These are phyloP conservation scores for Ophiodon elongatus DNA, from an alignment of 2,113 vertebrate genomes.

Conservation along the genomic window DNA sequence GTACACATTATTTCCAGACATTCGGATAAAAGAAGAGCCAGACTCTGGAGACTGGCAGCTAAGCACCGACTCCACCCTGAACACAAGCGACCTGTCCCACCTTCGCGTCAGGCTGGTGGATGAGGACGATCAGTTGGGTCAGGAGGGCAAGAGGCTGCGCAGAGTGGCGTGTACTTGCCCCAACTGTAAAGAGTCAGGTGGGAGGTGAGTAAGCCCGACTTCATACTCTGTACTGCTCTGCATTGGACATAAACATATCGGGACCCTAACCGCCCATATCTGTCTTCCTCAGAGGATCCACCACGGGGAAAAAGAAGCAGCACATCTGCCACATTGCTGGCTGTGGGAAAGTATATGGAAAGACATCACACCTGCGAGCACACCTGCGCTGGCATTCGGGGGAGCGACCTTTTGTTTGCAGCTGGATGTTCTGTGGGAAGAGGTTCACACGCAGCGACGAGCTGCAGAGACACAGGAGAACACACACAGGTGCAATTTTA, in stretches of 20 bases:
- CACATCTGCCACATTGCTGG: conserved; percentile 98
- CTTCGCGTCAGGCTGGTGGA: conserved; percentile 94
- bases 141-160: conserved; percentile 96
- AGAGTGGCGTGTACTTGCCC: conserved; percentile 98
- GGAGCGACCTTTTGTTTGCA: conserved; percentile 98
- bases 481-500: conserved; percentile 92
- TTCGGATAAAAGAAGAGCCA: conserved; percentile 98
- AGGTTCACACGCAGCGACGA: conserved; percentile 99
- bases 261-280: background rate
- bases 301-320: conserved; percentile 97
- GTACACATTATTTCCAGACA: conserved; percentile 83
- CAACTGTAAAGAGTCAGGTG: conserved; percentile 98
- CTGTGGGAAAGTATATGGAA: conserved; percentile 98
- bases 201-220: conserved; percentile 87
- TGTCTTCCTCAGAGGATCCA: conserved; percentile 89
- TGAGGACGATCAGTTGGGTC: conserved; percentile 94
- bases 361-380: conserved; percentile 98
- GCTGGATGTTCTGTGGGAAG: conserved; percentile 99
- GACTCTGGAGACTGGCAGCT: conserved; percentile 98
- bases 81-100: conserved; percentile 96
- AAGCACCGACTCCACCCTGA: conserved; percentile 94
- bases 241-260: background rate
- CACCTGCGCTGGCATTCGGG: conserved; percentile 99
- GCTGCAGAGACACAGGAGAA: conserved; percentile 97
- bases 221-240: background rate